A percentile compares a stretch with the other conserved stretches of the same genome.
These are phyloP conservation scores for Platysteira castanea DNA, from an alignment of 2,113 vertebrate genomes.

Conservation along the genomic window DNA sequence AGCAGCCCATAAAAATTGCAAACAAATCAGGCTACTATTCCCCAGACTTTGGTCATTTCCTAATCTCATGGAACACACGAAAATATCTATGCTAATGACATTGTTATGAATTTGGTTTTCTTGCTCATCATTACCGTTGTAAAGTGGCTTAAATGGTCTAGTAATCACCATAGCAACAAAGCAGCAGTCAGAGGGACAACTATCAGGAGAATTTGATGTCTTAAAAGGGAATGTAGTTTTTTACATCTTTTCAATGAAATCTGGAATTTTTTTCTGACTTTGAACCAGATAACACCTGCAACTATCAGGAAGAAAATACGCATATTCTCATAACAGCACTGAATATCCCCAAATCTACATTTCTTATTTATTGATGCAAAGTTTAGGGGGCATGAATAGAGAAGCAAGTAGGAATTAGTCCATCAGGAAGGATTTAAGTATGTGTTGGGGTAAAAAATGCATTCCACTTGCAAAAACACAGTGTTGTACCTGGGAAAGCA, in stretches of 20 bases:
- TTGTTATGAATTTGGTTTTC: not conserved
- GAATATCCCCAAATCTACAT: not conserved
- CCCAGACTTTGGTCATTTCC: not conserved
- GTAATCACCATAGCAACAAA: constrained; percentile 56
- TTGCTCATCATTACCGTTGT: constrained; percentile 30
- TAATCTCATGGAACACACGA: not conserved
- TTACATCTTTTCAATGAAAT: not conserved
- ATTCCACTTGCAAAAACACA: not conserved
- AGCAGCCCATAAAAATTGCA: not conserved
- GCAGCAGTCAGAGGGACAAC: not conserved
- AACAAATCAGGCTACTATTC: not conserved
- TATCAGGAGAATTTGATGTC: not conserved
- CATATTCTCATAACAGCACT: not conserved
- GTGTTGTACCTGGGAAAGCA: not conserved
- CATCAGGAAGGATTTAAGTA: not conserved
- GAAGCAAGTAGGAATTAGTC: not conserved
- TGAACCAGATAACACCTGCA: not conserved
- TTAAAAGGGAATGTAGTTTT: not conserved
- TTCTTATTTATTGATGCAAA: not conserved
- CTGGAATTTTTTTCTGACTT: not conserved
- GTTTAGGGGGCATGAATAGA: not conserved
- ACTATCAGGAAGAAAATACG: not conserved
- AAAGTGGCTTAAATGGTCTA: constrained; percentile 40
- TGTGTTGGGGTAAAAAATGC: not conserved
- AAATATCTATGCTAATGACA: constrained; percentile 40